Base-by-base conservation (phyloP, 2,797 vertebrate species). In the Octomys mimax region DNA sequence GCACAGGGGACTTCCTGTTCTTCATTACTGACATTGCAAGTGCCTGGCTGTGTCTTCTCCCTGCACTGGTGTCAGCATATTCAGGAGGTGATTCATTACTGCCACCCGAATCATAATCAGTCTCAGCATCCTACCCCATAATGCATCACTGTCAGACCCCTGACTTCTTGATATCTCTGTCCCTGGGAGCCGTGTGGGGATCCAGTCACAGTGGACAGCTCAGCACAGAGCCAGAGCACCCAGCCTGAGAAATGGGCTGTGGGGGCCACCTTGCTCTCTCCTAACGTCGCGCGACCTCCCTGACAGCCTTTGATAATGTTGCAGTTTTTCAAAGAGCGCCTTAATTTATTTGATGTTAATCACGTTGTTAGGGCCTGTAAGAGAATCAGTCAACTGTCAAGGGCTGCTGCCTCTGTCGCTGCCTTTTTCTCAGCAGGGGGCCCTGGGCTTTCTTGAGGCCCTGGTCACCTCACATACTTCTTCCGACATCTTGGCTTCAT, bases 131-230 rank as follows among this genome's bases (percentile, higher is more conserved):
- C 26, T 31, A 77, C 90, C 92, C 82, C 31, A 2, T 66, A 36
- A 96, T 96, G 80, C 84, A 96, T 98, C 96, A 94, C 93, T 96
- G 97, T 97, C 97, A 95, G 94, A 94, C 83, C 92, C 95, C 93
- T 95, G 96, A 95, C 97, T 96, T 90, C 90, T 75, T 87, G 93
- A 79, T 94, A 75, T 95, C 97, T 96, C 86, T 95, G 94, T 96
- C 77, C 94, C 90, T 33, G 88, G 9, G 86, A 96, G 94, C n/a
- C 6, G 82, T 61, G 64, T 75, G 75, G 66, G 82, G 96, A 96
- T 91, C 92, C 84, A 73, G 94, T 94, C 71, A 64, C 42, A 93
- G 66, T 88, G 61, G 94, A 87, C n/a, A 73, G 93, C 36, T 12
- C 24, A 64, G 28, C 46, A 42, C 62, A 4, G 87, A 77, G 87